phyloP scores from a whole-genome alignment of 2,797 vertebrate genomes.

The Arctocebus calabarensis region DNA sequence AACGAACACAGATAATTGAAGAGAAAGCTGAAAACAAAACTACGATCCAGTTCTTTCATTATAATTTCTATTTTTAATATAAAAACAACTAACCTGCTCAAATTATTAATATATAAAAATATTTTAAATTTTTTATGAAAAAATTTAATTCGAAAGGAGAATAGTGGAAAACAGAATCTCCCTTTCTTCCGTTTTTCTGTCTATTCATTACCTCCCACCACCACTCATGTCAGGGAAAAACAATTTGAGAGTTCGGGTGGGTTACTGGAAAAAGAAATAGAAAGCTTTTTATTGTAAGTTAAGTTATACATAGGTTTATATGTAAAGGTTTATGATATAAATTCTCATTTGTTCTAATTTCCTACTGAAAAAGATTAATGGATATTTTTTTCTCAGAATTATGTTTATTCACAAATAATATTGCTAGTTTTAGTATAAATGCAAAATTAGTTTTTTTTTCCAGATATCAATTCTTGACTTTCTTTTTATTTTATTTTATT shows the following conservation, averaged over 20 bases:
- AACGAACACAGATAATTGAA: neutral
- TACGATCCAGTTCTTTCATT: neutral
- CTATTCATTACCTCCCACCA: neutral
- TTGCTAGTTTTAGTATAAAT: slow-evolving; percentile 26
- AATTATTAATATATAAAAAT: neutral
- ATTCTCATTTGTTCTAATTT: neutral
- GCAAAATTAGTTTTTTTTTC: neutral
- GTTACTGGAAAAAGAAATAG: neutral
- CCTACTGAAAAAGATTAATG: neutral
- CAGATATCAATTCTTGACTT: too few species aligned
- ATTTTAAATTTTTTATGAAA: slow-evolving; percentile 8
- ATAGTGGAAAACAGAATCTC: neutral
- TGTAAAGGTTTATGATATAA: neutral
- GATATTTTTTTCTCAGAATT: slow-evolving; percentile 13
- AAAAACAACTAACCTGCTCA: neutral
- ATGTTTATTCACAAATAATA: slow-evolving; percentile 24
- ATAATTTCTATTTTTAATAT: neutral
- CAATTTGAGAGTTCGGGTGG: neutral
- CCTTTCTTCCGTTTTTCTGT: neutral
- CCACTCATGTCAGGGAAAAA: neutral
- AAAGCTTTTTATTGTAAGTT: neutral
- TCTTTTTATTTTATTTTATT: too few species aligned
- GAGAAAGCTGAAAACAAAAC: neutral
- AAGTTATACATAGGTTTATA: neutral
- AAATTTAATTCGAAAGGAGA: slow-evolving; percentile 17